Evolutionary conservation across 1,140 invertebrate genomes (phyloP), one percentile per base, ranked within the genome.

Genomic region (Diabrotica undecimpunctata): DNA sequence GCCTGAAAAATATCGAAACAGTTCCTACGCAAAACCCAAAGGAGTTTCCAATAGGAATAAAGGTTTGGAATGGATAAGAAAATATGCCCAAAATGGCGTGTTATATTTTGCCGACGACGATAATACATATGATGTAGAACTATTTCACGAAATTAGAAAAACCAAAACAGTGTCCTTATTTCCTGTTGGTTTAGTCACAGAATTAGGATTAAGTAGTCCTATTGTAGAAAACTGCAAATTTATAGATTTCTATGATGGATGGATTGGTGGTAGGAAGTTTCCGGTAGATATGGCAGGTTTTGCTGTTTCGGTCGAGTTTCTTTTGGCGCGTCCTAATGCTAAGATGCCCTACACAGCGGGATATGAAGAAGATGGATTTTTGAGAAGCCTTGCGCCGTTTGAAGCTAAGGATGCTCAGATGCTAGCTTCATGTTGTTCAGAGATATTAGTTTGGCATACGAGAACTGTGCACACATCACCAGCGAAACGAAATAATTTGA

Each of bases 91-190:
- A 5, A 79, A 83, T 66, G 95, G 94, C 5, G 89, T 97, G 12
- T 84, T 98, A 58, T 99, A 98, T 82, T 98, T 99, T 81, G 95
- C 94, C 50, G 96, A 99, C 81, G 96, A 99, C 80, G 96, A 99
- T 80, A 99, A 99, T 77, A 94, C 94, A 0, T 96, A 96, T 77
- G 92, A 94, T 78, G 83, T 94, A 74, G 81, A 86, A 71, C 79
- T 96, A 52, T 96, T 96, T 79, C 85, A 91, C 66, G 89, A 96
- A 84, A 89, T 89, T 80, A 85, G 92, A 12, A 84, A 84, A 57
- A 94, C 92, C 1, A 86, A 88, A 72, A 87, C 84, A 70, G 90
- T 95, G n/a, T 91, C 91, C 0, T 91, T 96, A 84, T 96, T 91
- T 83, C 94, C 94, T 2, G 94, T 96, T 8, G 94, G 92, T 13